Evolutionary conservation across 2,888 invertebrate genomes (phyloP), one percentile per base, ranked within the genome.

Genomic region (Heteromurus nitidus): DNA sequence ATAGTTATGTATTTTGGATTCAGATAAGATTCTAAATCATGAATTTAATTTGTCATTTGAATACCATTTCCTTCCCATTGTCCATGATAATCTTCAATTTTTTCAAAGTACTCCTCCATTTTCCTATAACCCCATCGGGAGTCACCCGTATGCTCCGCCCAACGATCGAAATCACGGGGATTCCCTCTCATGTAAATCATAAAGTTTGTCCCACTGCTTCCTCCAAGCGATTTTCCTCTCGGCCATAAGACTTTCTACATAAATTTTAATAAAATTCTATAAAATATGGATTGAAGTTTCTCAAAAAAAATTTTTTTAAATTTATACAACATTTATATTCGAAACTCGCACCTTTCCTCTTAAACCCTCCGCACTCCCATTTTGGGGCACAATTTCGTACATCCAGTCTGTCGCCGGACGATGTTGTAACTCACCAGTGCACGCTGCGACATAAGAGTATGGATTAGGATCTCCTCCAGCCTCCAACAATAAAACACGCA

Each of bases 121-220:
- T 95, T 94, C 69, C 95, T 93, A 88, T 92, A 95, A 0, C 94
- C 92, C 97, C 97, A 97, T 1, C 96, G 96, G 0, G 92, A 91
- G 89, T 96, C 96, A 0, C 96, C 44, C 0, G 69, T 81, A 0
- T 53, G 7, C 3, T 67, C 60, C 26, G 65, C 67, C 76, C 76
- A 76, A 28, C 58, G 16, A 28, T 76, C 30, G 28, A 16, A 76
- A 9, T 55, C 68, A 20, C 22, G 13, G 0, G 67, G 76, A 22
- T 60, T 76, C 11, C 76, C 76, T 26, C 74, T 18, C n/a, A 65
- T 74, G 18, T 31, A 74, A 1, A n/a, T 7, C 31, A 31, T 65
- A 13, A 11, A n/a, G 18, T 74, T 74, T 1, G 65, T 24, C 3
- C 20, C 3, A 24, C 53, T 65, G 20, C 26, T 53, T 13, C 74